phyloP scores from a whole-genome alignment of 2,888 invertebrate genomes.

The Girardia tigrina region DNA sequence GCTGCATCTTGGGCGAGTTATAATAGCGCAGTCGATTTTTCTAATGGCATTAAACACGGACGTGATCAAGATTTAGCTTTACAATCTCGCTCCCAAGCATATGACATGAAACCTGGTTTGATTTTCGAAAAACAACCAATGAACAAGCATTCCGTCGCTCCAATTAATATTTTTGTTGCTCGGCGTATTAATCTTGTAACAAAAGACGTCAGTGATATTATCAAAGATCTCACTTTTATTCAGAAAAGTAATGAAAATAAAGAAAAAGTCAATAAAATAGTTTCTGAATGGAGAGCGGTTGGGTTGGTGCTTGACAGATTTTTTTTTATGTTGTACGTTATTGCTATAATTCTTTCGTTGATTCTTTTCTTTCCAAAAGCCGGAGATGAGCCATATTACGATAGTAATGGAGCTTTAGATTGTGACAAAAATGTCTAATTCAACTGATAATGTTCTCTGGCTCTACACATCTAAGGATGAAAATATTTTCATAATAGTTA shows the following conservation, averaged over 20 bases:
- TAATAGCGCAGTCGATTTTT: constrained; percentile 11
- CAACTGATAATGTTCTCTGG: background rate
- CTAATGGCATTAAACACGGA: background rate
- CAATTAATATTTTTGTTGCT: constrained; percentile 16
- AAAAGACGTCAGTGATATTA: constrained; percentile 36
- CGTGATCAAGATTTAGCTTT: background rate
- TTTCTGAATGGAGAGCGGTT: constrained; percentile 35
- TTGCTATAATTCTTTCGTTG: constrained; percentile 33
- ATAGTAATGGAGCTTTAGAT: background rate
- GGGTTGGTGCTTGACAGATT: constrained; percentile 36
- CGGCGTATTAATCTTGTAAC: constrained; percentile 33
- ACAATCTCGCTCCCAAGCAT: background rate
- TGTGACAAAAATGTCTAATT: background rate
- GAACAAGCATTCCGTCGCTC: constrained; percentile 19
- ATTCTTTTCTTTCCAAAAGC: constrained; percentile 36
- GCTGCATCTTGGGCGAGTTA: background rate
- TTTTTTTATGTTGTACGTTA: constrained; percentile 35
- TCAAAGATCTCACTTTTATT: constrained; percentile 36
- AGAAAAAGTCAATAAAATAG: constrained; percentile 36
- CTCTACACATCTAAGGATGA: background rate
- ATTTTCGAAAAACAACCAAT: constrained; percentile 6
- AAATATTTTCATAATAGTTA: constrained; percentile 11
- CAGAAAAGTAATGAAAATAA: constrained; percentile 37
- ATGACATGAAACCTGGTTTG: constrained; percentile 6
- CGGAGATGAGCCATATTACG: constrained; percentile 33